Evolutionary conservation across 2,797 vertebrate genomes (phyloP).

Genomic region (Aselliscus stoliczkanus): DNA sequence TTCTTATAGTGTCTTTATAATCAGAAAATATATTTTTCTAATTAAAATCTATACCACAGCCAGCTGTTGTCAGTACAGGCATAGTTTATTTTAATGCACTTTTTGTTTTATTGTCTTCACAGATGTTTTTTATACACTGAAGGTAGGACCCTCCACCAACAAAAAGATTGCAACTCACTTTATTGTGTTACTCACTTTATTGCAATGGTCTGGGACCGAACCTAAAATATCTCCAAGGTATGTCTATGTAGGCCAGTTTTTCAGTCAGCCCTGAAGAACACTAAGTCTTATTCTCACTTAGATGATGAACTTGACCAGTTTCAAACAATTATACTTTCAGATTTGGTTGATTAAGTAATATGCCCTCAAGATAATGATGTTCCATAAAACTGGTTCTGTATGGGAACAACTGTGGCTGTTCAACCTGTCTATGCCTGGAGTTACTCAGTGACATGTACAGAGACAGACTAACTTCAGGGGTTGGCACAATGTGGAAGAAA

Average conservation of each 20-base stretch:
- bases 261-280: neutral
- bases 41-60: neutral
- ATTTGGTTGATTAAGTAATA: neutral
- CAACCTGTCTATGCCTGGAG: neutral
- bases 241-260: neutral
- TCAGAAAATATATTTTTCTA: neutral
- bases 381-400: neutral
- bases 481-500: neutral
- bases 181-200: neutral
- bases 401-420: neutral
- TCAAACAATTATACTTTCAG: neutral
- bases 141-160: neutral
- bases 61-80: neutral
- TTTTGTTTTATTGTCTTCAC: neutral
- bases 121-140: neutral
- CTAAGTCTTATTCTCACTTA: neutral
- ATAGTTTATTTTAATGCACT: neutral
- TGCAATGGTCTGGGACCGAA: neutral
- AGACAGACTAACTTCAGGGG: neutral
- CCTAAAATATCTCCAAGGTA: neutral
- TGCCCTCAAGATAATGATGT: neutral
- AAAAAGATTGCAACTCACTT: neutral
- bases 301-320: neutral
- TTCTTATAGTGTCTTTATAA: neutral
- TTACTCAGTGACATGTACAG: neutral